A percentile compares a stretch with the other conserved stretches of the same genome.
Conservation (phyloP, 2,113 vertebrate species). For the Gallinago jamesoni region DNA sequence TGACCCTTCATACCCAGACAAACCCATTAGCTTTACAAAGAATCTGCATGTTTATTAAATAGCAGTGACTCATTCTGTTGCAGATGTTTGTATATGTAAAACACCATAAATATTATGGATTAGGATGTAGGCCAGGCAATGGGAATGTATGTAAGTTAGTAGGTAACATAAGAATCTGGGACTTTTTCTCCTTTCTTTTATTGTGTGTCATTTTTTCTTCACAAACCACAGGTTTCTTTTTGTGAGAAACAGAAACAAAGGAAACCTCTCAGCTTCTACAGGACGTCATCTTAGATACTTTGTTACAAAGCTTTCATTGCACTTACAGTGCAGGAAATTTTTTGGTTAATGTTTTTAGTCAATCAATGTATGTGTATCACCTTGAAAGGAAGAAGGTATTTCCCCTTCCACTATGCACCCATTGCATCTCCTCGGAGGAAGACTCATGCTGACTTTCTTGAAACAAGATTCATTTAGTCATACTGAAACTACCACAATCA, state of each 20-base stretch:
- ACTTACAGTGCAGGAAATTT: not conserved
- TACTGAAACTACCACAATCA: not conserved
- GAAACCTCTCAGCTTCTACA: not conserved
- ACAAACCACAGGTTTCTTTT: not conserved
- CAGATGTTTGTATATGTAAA: constrained; percentile 43
- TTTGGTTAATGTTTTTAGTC: not conserved
- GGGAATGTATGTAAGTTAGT: not conserved
- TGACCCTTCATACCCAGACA: not conserved
- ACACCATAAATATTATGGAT: constrained; percentile 26
- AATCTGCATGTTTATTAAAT: constrained; percentile 41
- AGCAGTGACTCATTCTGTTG: constrained; percentile 13
- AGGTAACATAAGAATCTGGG: not conserved
- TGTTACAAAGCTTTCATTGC: constrained; percentile 6
- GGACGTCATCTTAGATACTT: not conserved
- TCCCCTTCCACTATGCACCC: not conserved
- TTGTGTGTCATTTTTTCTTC: not conserved
- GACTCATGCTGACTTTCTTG: not conserved
- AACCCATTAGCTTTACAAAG: not conserved
- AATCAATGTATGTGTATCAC: not conserved
- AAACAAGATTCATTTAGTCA: not conserved
- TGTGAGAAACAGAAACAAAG: constrained; percentile 16
- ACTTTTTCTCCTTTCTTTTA: not conserved
- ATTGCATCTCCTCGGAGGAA: not conserved
- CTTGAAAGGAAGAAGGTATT: constrained; percentile 31
- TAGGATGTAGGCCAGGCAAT: not conserved